Evolutionary conservation across 2,888 invertebrate species (phyloP), one percentile per base, ranked within the genome.

Genomic region (Sesia bembeciformis): DNA sequence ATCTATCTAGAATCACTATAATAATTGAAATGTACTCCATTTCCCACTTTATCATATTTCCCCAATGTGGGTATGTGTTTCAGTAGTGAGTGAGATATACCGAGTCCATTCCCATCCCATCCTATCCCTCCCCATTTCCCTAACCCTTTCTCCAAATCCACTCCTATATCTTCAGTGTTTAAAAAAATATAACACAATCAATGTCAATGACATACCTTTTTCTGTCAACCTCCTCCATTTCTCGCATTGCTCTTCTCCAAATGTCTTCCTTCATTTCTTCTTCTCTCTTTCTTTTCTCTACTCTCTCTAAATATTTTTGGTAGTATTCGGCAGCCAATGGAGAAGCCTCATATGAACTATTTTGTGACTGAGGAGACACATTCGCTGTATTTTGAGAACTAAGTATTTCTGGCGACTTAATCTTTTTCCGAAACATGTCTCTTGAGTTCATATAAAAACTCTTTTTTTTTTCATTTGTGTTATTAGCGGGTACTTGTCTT

Each of bases 201-300:
- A 23, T 23, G 23, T 23, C 23, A 23, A 23, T 23, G 23, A 66
- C 61, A 63, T 60, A 81, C 80, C 63, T 65, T 59, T 62, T 69
- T 2, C 55, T 55, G 42, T 84, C 77, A 23, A 78, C 61, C 42
- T 72, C 70, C 40, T 69, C 76, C 78, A 82, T 77, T 41, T 69
- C 52, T 46, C 59, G 59, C 55, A 81, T 72, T 0, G 67, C 71
- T 53, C 41, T 61, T 0, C 59, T 54, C 81, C 83, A 81, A n/a
- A 83, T 64, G 39, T 76, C 70, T 4, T 76, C 67, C 7, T 8
- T 40, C 4, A n/a, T 3, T 8, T 4, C 4, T 56, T 56, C 56
- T 42, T 41, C 46, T 49, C 50, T 42, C 41, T 53, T 54, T 52
- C 40, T 51, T 49, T 50, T 50, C 51, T 53, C 54, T 53, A 50